Evolutionary conservation across 1,140 invertebrate species (phyloP).

Genomic region (Rhyzopertha dominica): DNA sequence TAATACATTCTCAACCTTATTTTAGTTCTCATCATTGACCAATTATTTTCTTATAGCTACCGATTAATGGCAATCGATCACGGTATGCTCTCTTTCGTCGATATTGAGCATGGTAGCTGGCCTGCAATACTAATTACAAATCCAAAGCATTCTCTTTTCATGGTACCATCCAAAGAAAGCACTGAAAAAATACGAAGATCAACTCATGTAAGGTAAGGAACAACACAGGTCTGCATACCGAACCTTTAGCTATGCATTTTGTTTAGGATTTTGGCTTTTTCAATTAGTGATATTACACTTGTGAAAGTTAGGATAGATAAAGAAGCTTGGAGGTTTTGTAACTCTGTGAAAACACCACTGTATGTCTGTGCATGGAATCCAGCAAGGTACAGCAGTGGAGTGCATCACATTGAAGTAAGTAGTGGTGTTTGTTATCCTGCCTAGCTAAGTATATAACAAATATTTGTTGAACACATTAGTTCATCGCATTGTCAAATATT

Average conservation of each 20-base stretch:
- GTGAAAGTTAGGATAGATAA: conserved; percentile 65
- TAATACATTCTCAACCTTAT: neutral
- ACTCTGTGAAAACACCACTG: conserved; percentile 59
- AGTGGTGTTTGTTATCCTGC: neutral
- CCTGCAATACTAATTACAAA: conserved; percentile 82
- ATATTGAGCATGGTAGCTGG: conserved; percentile 72
- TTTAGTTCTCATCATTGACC: conserved; percentile 4
- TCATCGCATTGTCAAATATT: too few relatives aligned
- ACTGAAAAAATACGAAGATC: conserved; percentile 62
- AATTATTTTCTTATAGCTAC: conserved; percentile 54
- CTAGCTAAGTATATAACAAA: neutral
- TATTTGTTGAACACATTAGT: too few relatives aligned
- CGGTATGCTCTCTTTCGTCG: conserved; percentile 83
- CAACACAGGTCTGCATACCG: too few relatives aligned
- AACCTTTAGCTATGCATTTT: conserved; percentile 14
- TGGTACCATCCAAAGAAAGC: conserved; percentile 70
- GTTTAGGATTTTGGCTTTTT: conserved; percentile 70
- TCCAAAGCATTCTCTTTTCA: conserved; percentile 76
- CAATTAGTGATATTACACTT: conserved; percentile 54
- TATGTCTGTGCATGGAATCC: conserved; percentile 71
- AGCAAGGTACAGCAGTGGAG: conserved; percentile 55
- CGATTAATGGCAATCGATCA: conserved; percentile 81
- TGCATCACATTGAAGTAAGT: conserved; percentile 65
- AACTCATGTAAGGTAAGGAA: conserved; percentile 69
- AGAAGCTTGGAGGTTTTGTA: conserved; percentile 57